Percentiles rank a stretch among this genome's conserved stretches.
Conservation (phyloP, 1,140 invertebrate genomes). For the Drosophila ironensis region DNA sequence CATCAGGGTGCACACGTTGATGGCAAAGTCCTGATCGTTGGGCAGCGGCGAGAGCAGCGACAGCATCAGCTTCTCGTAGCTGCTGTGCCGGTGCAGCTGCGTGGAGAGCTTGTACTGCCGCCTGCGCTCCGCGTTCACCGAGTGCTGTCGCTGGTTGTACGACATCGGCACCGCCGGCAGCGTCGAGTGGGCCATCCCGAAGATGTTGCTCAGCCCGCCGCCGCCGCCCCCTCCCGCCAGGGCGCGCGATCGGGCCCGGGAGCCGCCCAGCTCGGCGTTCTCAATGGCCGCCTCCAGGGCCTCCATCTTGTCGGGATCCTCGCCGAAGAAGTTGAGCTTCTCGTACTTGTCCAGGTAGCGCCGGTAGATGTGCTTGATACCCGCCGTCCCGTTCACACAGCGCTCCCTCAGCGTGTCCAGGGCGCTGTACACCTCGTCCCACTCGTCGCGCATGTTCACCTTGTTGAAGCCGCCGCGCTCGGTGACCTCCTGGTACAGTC, state of each 20-base stretch:
- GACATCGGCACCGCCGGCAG: constrained; percentile 88
- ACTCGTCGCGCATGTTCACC: constrained; percentile 91
- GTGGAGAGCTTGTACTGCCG: constrained; percentile 77
- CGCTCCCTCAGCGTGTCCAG: constrained; percentile 88
- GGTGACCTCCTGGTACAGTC: constrained; percentile 94
- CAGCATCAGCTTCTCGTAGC: constrained; percentile 93
- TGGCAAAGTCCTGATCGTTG: constrained; percentile 99
- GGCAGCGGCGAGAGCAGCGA: constrained; percentile 96
- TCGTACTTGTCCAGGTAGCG: constrained; percentile 87
- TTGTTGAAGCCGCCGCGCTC: constrained; percentile 95
- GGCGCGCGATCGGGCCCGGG: constrained; percentile 82
- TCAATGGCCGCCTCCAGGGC: constrained; percentile 88
- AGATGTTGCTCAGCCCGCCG: constrained; percentile 82
- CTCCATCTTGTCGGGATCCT: constrained; percentile 89
- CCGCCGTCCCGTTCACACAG: constrained; percentile 93
- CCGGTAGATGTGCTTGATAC: constrained; percentile 94
- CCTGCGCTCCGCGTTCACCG: constrained; percentile 86
- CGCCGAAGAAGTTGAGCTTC: constrained; percentile 84
- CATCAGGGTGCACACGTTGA: constrained; percentile 97
- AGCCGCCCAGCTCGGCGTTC: constrained; percentile 47
- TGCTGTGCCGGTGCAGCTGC: constrained; percentile 89
- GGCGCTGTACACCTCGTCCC: constrained; percentile 90
- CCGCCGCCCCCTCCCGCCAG: constrained; percentile 18
- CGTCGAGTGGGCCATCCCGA: constrained; percentile 84
- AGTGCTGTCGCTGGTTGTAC: constrained; percentile 93